Percentiles rank a stretch among this genome's conserved stretches.
Conservation (phyloP, 2,888 invertebrate species). For the Congeria kusceri region DNA sequence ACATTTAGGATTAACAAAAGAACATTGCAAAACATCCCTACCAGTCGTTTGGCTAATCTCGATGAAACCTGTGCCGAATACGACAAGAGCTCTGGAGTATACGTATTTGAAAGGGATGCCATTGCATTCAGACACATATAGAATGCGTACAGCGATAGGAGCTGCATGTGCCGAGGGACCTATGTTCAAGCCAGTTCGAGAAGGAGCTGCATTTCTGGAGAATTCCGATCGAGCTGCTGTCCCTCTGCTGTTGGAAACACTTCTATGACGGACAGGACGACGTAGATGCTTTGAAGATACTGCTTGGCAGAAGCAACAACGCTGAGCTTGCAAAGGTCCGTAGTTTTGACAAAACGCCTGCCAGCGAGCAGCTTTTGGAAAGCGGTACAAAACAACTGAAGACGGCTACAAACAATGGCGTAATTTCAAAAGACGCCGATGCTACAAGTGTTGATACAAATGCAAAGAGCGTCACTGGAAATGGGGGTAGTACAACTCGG, state of each 20-base stretch:
- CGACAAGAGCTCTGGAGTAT: too few relatives aligned
- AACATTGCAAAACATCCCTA: neutral
- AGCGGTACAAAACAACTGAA: too few relatives aligned
- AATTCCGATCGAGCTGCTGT: constrained; percentile 35
- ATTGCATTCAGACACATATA: constrained; percentile 49
- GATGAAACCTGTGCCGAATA: too few relatives aligned
- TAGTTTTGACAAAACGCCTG: too few relatives aligned
- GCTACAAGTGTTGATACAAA: too few relatives aligned
- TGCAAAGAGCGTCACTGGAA: too few relatives aligned
- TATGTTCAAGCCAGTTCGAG: constrained; percentile 41
- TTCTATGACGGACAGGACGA: constrained; percentile 39
- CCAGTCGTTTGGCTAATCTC: neutral
- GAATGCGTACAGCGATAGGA: constrained; percentile 41
- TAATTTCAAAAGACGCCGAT: too few relatives aligned
- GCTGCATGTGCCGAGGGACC: constrained; percentile 49
- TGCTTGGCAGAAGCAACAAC: too few relatives aligned
- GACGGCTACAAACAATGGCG: too few relatives aligned
- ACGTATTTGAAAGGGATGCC: constrained; percentile 55
- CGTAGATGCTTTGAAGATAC: constrained; percentile 18
- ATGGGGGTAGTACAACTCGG: too few relatives aligned
- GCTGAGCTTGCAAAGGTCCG: too few relatives aligned
- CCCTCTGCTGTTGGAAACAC: constrained; percentile 56
- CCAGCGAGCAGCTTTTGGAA: too few relatives aligned
- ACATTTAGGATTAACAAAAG: neutral
- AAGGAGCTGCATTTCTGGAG: constrained; percentile 52